Evolutionary conservation across 2,797 vertebrate genomes (phyloP).

Genomic region (Remorina albescens): DNA sequence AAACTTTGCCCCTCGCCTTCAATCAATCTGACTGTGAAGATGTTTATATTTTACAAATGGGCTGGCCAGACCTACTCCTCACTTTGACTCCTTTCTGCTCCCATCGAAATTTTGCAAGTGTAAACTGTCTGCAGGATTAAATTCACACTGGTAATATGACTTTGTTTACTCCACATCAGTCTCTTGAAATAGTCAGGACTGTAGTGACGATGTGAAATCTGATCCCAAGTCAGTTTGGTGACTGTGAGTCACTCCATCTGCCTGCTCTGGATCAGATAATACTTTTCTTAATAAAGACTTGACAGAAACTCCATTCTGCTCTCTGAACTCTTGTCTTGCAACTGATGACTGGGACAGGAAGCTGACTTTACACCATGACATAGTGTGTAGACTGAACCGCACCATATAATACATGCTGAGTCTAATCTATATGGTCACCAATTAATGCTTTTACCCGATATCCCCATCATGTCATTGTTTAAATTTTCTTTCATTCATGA

Average conservation of each 20-base stretch:
- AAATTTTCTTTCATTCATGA: too few relatives aligned
- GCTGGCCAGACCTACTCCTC: not conserved
- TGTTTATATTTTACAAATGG: constrained; percentile 32
- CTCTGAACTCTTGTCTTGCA: not conserved
- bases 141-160: not conserved
- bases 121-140: not conserved
- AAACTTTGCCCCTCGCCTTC: not conserved
- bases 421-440: too few relatives aligned
- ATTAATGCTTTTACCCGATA: too few relatives aligned
- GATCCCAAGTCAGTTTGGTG: not conserved
- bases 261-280: constrained; percentile 33
- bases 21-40: constrained; percentile 29
- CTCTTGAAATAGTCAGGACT: not conserved
- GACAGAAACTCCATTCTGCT: constrained; percentile 13
- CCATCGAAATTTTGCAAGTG: constrained; percentile 32
- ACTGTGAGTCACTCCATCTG: constrained; percentile 9
- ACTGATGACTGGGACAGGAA: too few relatives aligned
- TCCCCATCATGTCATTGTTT: too few relatives aligned
- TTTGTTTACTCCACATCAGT: not conserved
- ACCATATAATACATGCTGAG: too few relatives aligned
- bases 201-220: not conserved
- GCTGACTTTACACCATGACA: not conserved
- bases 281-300: constrained; percentile 71
- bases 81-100: constrained; percentile 24
- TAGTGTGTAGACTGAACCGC: too few relatives aligned